Percentiles rank a stretch among this genome's conserved stretches.
Evolutionary conservation across 2,888 invertebrate species (phyloP).

Genomic region (Chironomus tentans): DNA sequence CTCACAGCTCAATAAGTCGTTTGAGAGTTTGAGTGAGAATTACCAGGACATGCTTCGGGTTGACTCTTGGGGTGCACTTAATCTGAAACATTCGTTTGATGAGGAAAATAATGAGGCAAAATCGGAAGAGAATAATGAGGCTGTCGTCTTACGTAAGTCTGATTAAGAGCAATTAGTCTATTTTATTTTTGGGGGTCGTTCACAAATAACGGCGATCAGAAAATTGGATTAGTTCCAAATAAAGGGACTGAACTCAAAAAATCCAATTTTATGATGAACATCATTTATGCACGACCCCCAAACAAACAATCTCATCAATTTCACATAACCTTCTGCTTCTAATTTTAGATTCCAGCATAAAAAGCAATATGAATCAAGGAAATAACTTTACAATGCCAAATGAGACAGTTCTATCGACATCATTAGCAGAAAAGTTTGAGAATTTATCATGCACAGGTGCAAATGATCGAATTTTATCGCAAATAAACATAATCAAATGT

Average conservation of each 20-base stretch:
- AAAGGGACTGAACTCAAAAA: no score
- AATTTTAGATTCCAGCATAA: slow-evolving; percentile 30
- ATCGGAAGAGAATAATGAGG: slow-evolving; percentile 2
- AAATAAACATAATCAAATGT: slow-evolving; percentile 30
- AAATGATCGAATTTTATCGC: slow-evolving; percentile 30
- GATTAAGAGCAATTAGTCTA: not conserved
- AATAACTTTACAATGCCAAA: slow-evolving; percentile 37
- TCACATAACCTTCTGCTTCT: not conserved
- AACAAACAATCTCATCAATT: no score
- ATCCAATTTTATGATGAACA: no score
- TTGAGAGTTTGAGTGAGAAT: slow-evolving; percentile 30
- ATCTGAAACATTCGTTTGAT: not conserved
- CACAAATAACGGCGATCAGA: no score
- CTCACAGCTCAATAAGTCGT: slow-evolving; percentile 31
- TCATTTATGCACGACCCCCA: no score
- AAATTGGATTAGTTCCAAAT: no score
- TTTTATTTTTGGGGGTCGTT: no score
- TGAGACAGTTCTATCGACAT: slow-evolving; percentile 49
- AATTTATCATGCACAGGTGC: slow-evolving; percentile 50
- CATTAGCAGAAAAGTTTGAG: slow-evolving; percentile 60
- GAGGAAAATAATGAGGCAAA: slow-evolving; percentile 3
- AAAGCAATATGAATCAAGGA: slow-evolving; percentile 23
- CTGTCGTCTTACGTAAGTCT: not conserved
- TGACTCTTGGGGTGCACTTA: slow-evolving; percentile 24
- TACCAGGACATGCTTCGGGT: slow-evolving; percentile 27